These are phyloP conservation scores for Tetrapedia diversipes DNA, from an alignment of 2,888 invertebrate genomes.

Conservation along the genomic window DNA sequence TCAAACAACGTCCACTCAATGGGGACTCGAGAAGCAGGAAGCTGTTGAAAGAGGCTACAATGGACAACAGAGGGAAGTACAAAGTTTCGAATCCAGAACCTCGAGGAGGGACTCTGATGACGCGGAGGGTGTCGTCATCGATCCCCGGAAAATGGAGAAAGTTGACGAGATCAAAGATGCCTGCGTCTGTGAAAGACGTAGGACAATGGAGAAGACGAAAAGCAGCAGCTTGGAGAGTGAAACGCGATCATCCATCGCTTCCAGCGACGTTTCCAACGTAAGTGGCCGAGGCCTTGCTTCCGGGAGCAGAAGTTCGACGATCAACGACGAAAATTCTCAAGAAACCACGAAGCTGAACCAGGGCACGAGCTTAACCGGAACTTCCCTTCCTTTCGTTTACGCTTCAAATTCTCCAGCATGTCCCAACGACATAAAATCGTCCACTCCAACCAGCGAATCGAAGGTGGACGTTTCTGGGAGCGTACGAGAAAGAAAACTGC, in stretches of 20 bases:
- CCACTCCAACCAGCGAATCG: no score
- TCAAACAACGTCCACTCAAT: background rate
- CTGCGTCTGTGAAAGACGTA: background rate
- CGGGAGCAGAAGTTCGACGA: conserved; percentile 22
- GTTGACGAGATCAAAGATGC: background rate
- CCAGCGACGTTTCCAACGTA: background rate
- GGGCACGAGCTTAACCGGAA: background rate
- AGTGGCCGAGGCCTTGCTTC: background rate
- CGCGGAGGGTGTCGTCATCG: background rate
- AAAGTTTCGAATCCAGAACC: background rate
- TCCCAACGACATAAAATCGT: no score
- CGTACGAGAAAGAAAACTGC: no score
- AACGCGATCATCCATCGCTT: background rate
- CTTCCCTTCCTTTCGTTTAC: no score
- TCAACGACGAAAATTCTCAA: background rate
- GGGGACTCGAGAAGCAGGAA: background rate
- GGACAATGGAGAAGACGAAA: background rate
- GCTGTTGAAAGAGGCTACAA: background rate
- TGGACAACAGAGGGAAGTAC: background rate
- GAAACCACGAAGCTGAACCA: background rate
- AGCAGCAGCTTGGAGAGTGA: background rate
- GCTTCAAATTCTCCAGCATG: no score
- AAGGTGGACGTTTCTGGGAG: no score
- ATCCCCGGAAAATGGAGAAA: background rate
- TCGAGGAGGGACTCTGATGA: background rate